These are phyloP conservation scores for Prenolepis imparis DNA, from an alignment of 2,888 invertebrate genomes.

Conservation along the genomic window DNA sequence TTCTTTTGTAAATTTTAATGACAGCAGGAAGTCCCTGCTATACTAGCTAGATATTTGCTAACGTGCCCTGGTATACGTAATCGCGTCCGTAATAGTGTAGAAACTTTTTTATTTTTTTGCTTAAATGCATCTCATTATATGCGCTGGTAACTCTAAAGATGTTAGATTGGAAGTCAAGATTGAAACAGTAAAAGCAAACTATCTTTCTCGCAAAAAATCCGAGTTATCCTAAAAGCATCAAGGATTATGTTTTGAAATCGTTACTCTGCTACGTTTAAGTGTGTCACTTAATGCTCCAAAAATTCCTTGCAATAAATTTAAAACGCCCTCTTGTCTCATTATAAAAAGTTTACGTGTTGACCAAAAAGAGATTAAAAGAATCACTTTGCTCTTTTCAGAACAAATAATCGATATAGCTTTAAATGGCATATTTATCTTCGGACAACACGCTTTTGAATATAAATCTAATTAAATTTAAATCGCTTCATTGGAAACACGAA, in stretches of 20 bases:
- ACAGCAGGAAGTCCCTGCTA: constrained; percentile 11
- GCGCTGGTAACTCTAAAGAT: not conserved
- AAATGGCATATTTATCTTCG: not conserved
- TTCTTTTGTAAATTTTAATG: constrained; percentile 37
- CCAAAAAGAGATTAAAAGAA: not conserved
- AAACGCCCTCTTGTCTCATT: not conserved
- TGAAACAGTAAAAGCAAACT: constrained; percentile 9
- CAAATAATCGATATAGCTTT: constrained; percentile 1
- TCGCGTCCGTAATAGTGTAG: not conserved
- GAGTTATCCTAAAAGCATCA: not conserved
- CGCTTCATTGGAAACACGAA: not conserved
- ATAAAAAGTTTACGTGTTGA: not conserved
- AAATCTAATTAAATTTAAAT: constrained; percentile 7
- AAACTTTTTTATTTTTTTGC: constrained; percentile 13
- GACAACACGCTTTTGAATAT: not conserved
- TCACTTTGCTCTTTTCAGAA: not conserved
- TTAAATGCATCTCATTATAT: not conserved
- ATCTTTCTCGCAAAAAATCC: not conserved
- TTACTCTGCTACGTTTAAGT: not conserved
- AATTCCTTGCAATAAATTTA: not conserved
- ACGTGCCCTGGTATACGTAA: not conserved
- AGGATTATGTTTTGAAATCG: not conserved
- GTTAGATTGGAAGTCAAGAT: not conserved
- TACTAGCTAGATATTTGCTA: constrained; percentile 27
- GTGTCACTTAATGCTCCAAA: not conserved